phyloP scores from a whole-genome alignment of 92 coral and sea anemone species.

The Palythoa caribaeorum region DNA sequence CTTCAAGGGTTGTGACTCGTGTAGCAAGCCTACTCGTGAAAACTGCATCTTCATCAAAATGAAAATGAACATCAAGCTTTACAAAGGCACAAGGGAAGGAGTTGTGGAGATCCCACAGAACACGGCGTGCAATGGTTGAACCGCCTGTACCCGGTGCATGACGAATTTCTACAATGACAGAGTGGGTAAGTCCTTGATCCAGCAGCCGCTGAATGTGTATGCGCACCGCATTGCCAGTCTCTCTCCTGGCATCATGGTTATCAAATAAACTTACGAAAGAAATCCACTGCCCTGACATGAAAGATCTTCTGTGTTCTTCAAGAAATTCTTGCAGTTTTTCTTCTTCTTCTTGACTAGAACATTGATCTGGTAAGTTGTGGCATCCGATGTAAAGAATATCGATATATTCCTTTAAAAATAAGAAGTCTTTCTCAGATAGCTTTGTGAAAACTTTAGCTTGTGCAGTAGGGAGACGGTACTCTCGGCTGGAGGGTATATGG shows the following conservation, averaged over 20 bases:
- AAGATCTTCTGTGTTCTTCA: constrained; percentile 75
- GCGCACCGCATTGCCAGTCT: constrained; percentile 70
- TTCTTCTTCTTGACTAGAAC: constrained; percentile 61
- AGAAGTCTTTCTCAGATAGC: constrained; percentile 70
- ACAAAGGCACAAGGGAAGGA: constrained; percentile 85
- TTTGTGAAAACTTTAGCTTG: constrained; percentile 68
- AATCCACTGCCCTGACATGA: constrained; percentile 83
- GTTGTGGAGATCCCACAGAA: constrained; percentile 91
- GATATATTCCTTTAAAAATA: constrained; percentile 71
- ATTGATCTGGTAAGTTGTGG: constrained; percentile 58
- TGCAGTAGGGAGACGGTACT: constrained; percentile 77
- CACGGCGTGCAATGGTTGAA: constrained; percentile 87
- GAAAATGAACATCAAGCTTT: constrained; percentile 60
- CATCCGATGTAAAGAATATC: constrained; percentile 82
- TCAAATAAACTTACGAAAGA: constrained; percentile 77
- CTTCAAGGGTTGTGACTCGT: constrained; percentile 76
- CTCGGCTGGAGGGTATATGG: constrained; percentile 30
- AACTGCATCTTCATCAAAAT: constrained; percentile 75
- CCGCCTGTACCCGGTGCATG: constrained; percentile 96
- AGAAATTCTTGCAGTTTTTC: constrained; percentile 50
- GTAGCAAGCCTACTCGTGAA: constrained; percentile 70
- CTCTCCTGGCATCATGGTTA: constrained; percentile 87
- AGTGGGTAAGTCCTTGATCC: constrained; percentile 64
- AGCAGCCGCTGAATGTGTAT: constrained; percentile 79
- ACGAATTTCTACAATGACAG: constrained; percentile 78